These are phyloP conservation scores for Helostoma temminkii DNA, from an alignment of 2,797 vertebrate genomes.

Conservation along the genomic window DNA sequence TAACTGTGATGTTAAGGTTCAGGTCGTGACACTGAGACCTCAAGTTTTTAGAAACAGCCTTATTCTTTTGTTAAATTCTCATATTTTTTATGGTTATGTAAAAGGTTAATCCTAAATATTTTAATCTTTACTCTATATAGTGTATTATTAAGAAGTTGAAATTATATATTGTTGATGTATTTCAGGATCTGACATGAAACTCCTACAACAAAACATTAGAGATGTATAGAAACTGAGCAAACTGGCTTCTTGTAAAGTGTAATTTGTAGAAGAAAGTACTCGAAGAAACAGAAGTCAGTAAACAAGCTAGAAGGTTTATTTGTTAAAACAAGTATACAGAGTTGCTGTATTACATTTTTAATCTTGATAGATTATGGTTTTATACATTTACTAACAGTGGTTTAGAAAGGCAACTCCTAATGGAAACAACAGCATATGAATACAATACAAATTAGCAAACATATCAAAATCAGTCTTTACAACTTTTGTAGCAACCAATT, in stretches of 20 bases:
- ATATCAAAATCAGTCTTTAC: slow-evolving; percentile 94
- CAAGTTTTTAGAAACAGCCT: slow-evolving; percentile 4
- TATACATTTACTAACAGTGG: slow-evolving; percentile 91
- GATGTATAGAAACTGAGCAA: slow-evolving; percentile 1
- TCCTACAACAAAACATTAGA: background rate
- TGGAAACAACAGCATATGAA: slow-evolving; percentile 92
- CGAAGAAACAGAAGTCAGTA: slow-evolving; percentile 73
- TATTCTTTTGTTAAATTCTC: background rate
- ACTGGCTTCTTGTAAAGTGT: background rate
- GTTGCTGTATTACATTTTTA: slow-evolving; percentile 86
- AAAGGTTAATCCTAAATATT: no score
- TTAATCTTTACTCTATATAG: no score
- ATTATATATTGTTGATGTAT: no score
- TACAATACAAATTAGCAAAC: slow-evolving; percentile 94
- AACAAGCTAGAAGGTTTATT: slow-evolving; percentile 89
- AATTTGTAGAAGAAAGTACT: slow-evolving; percentile 10
- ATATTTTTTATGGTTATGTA: no score
- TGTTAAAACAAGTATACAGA: slow-evolving; percentile 84
- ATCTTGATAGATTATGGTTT: slow-evolving; percentile 80
- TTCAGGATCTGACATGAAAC: no score
- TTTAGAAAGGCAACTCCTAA: slow-evolving; percentile 93
- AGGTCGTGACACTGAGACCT: slow-evolving; percentile 37
- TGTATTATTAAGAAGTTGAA: no score
- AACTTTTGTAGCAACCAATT: slow-evolving; percentile 93
- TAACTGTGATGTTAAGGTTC: slow-evolving; percentile 12